These are phyloP conservation scores for Haliclona indistincta DNA, from an alignment of 37 sponge, comb jelly and placozoan genomes.

Conservation along the genomic window DNA sequence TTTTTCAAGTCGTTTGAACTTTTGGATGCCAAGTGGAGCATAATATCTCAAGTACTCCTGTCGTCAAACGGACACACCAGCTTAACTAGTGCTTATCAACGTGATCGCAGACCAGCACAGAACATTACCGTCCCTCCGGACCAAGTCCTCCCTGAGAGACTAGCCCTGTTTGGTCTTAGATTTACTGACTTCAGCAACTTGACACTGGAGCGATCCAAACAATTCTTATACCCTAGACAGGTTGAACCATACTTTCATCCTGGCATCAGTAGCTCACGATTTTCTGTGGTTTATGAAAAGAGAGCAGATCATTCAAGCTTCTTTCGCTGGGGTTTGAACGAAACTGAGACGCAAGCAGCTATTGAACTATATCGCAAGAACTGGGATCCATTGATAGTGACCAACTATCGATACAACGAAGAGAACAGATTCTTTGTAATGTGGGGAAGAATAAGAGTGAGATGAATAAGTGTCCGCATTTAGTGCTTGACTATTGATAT, in stretches of 20 bases:
- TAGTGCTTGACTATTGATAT: too few relatives aligned
- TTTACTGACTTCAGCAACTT: slow-evolving; percentile 26
- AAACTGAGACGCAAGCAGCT: background rate
- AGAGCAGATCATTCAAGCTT: background rate
- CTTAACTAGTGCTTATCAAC: slow-evolving; percentile 22
- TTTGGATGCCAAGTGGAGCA: slow-evolving; percentile 1
- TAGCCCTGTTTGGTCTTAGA: slow-evolving; percentile 12
- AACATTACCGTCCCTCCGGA: slow-evolving; percentile 34
- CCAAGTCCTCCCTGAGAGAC: background rate
- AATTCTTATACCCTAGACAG: slow-evolving; percentile 13
- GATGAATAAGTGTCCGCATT: too few relatives aligned
- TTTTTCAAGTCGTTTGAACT: background rate
- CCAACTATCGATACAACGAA: slow-evolving; percentile 19
- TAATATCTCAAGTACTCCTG: slow-evolving; percentile 45
- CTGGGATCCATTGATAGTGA: slow-evolving; percentile 21
- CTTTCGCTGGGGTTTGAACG: slow-evolving; percentile 24
- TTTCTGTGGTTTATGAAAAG: background rate
- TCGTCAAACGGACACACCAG: background rate
- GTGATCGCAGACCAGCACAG: slow-evolving; percentile 25
- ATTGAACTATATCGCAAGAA: background rate
- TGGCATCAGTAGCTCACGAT: background rate
- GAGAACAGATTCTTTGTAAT: too few relatives aligned
- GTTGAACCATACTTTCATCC: slow-evolving; percentile 9
- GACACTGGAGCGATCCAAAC: background rate
- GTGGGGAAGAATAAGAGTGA: too few relatives aligned